A percentile compares a stretch with the other conserved stretches of the same genome.
Conservation (phyloP, 1,140 invertebrate genomes). For the Zaprionus inermis region DNA sequence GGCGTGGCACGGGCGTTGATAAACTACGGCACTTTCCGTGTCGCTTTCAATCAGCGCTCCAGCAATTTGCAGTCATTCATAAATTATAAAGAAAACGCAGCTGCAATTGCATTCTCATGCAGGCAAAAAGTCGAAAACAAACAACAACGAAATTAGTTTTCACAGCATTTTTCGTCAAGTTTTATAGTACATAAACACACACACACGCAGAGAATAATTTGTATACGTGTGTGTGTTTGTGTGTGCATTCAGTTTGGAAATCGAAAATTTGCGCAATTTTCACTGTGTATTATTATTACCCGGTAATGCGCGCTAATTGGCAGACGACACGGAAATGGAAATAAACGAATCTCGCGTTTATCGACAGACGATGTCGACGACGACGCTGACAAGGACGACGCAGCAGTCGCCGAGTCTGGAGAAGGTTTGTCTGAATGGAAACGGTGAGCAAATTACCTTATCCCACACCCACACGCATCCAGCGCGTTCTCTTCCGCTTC, state of each 20-base stretch:
- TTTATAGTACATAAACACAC: background rate
- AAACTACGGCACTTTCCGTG: conserved; percentile 67
- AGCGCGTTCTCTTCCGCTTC: too few species aligned
- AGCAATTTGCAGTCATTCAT: conserved; percentile 76
- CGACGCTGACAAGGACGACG: conserved; percentile 23
- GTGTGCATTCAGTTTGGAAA: conserved; percentile 46
- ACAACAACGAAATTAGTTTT: conserved; percentile 66
- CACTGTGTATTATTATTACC: conserved; percentile 45
- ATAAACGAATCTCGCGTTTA: conserved; percentile 55
- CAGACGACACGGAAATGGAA: conserved; percentile 73
- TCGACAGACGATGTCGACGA: conserved; percentile 35
- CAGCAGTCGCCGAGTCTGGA: conserved; percentile 41
- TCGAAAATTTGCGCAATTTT: conserved; percentile 60
- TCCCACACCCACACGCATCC: background rate
- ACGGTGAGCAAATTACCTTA: conserved; percentile 58
- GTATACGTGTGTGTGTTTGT: conserved; percentile 22
- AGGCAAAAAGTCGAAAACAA: conserved; percentile 23
- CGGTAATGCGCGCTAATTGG: conserved; percentile 71
- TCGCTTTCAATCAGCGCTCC: conserved; percentile 71
- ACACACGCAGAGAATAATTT: background rate
- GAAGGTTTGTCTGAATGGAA: conserved; percentile 48
- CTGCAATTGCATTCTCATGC: conserved; percentile 45
- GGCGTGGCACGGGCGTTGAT: conserved; percentile 37
- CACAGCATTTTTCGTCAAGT: conserved; percentile 52
- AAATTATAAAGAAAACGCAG: conserved; percentile 76